phyloP scores from a whole-genome alignment of 2,797 vertebrate species.

The Tokudaia tokunoshimensis region DNA sequence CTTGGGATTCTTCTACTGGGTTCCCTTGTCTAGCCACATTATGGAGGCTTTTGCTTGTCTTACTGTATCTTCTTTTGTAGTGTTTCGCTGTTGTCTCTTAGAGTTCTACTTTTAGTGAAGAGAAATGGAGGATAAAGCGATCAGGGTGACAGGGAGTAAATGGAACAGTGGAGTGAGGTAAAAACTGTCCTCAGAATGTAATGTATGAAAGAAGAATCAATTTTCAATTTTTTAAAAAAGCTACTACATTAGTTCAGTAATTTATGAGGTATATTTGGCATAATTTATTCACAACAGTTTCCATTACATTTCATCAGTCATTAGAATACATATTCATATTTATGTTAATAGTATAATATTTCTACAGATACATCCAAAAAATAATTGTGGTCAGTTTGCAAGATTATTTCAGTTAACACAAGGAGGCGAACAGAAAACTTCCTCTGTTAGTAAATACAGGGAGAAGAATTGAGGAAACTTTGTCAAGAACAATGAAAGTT shows the following conservation, averaged over 20 bases:
- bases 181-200: background rate
- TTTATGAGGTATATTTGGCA: background rate
- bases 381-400: background rate
- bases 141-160: background rate
- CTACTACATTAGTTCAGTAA: background rate
- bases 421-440: background rate
- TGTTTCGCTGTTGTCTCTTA: background rate
- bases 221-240: background rate
- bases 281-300: background rate
- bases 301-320: background rate
- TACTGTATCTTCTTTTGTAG: background rate
- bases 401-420: background rate
- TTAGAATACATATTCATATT: background rate
- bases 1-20: background rate
- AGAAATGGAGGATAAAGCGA: accelerated
- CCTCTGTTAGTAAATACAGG: background rate
- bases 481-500: background rate
- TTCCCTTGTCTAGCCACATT: background rate
- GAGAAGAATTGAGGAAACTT: background rate
- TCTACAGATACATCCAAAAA: background rate
- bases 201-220: background rate
- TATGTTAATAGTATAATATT: background rate
- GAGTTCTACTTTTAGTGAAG: background rate
- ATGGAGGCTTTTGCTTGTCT: background rate
- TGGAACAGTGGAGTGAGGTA: background rate